Evolutionary conservation across 2,888 invertebrate genomes (phyloP), one percentile per base, ranked within the genome.

Genomic region (Aphodius granarius): DNA sequence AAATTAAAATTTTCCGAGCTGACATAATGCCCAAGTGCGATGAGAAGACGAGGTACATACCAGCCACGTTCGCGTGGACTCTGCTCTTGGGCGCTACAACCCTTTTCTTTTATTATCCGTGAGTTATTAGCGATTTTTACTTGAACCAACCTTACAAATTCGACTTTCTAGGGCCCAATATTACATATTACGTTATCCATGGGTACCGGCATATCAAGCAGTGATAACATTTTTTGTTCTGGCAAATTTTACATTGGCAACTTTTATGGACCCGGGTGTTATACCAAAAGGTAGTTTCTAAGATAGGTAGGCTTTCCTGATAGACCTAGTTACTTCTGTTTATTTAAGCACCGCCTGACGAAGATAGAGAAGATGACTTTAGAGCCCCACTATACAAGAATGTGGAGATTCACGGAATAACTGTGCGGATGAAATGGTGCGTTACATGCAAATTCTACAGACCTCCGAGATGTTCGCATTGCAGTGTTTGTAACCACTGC

Each of bases 351-450:
- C 94, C 95, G 88, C 94, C 96, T 89, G 97, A 97, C 90, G 98
- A 98, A 92, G 97, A 97, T 87, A 91, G 95, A 83, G 98, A 98
- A 89, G 98, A 99, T 88, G 99, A 99, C 88, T 96, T 97, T 86
- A 92, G 98, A 83, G 97, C 98, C 78, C 97, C 97, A 9, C 90
- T 99, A 78, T 99, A 98, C 88, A 97, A 97, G 89, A 97, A 94
- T 88, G 97, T 98, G 80, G 98, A 99, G 88, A 98, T 99, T 82
- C 97, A 98, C 89, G 98, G 98, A 78, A 97, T 99, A 81, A 97
- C 97, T 15, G 98, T 99, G 78, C 94, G 99, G 79, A 99, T 99
- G 99, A 99, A 99, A 89, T 99, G 99, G 99, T 99, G 99, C 89
- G 96, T 97, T 82, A 99, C 99, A 2, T 99, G 99, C 90, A 97